Evolutionary conservation across 2,888 invertebrate genomes (phyloP).

Genomic region (Hemaris fuciformis): DNA sequence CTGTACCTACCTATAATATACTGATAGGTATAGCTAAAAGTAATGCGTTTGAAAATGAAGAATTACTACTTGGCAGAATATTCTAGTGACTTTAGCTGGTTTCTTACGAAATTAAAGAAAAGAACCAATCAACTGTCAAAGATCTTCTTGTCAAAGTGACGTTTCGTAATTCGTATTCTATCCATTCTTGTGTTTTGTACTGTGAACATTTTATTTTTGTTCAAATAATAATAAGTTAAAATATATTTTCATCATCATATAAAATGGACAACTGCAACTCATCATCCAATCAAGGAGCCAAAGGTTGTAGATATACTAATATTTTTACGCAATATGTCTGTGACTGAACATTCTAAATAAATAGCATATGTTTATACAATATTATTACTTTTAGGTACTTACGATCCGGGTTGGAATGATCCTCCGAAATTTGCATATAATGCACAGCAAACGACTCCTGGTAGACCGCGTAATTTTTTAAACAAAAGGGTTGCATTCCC

Average conservation of each 20-base stretch:
- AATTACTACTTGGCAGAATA: too few relatives aligned
- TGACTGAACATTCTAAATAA: background rate
- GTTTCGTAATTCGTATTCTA: too few relatives aligned
- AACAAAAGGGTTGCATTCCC: slow-evolving; percentile 81
- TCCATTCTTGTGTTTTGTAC: too few relatives aligned
- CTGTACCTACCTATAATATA: too few relatives aligned
- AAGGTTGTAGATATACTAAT: slow-evolving; percentile 32
- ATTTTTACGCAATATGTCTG: background rate
- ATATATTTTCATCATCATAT: background rate
- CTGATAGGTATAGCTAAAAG: too few relatives aligned
- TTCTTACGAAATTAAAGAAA: too few relatives aligned
- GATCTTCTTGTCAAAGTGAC: too few relatives aligned
- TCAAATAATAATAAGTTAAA: too few relatives aligned
- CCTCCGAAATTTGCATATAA: slow-evolving; percentile 78
- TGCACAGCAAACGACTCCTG: slow-evolving; percentile 58
- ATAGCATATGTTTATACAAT: background rate
- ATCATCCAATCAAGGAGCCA: slow-evolving; percentile 38
- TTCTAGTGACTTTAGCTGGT: too few relatives aligned
- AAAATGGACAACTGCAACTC: slow-evolving; percentile 45
- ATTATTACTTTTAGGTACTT: slow-evolving; percentile 49
- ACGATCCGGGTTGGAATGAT: slow-evolving; percentile 82
- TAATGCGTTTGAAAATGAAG: too few relatives aligned
- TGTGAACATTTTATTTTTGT: too few relatives aligned
- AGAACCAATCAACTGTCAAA: too few relatives aligned
- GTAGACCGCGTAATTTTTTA: slow-evolving; percentile 68